Conservation (phyloP, 2,797 vertebrate genomes). For the Danionella dracula region DNA sequence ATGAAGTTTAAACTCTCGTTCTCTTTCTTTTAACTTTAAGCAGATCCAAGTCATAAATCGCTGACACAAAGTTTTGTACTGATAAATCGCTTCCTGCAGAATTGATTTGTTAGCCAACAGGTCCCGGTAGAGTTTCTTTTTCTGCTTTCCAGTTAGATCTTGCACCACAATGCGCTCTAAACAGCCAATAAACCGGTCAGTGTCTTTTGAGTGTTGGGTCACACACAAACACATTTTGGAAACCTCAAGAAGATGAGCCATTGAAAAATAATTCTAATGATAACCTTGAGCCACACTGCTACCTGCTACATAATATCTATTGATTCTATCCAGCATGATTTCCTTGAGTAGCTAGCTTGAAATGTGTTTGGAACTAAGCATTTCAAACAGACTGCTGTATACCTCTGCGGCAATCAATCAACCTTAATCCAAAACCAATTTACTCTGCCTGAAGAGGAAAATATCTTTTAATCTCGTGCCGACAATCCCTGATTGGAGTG, state of each 20-base stretch:
- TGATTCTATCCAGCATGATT: constrained; percentile 59
- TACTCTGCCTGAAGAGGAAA: constrained; percentile 71
- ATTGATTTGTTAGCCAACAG: no score
- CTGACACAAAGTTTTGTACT: no score
- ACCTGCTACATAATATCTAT: constrained; percentile 65
- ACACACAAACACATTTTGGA: constrained; percentile 29
- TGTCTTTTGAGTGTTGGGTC: neutral
- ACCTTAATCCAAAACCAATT: constrained; percentile 76
- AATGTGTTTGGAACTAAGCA: constrained; percentile 64
- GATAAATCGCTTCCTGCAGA: no score
- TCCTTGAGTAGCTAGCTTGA: constrained; percentile 63
- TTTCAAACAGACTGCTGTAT: constrained; percentile 65
- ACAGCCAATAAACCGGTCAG: constrained; percentile 23
- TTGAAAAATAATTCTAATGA: constrained; percentile 59
- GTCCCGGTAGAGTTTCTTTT: constrained; percentile 25
- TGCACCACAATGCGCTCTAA: constrained; percentile 14
- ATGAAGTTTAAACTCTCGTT: no score
- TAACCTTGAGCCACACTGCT: constrained; percentile 60
- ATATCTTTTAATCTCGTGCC: constrained; percentile 74
- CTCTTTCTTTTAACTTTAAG: no score
- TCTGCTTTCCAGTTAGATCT: constrained; percentile 29
- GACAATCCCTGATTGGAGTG: constrained; percentile 67
- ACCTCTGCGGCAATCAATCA: constrained; percentile 72
- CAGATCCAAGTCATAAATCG: no score
- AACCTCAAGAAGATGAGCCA: constrained; percentile 39